phyloP scores from a whole-genome alignment of 2,888 invertebrate species.

The Dicycla oo region DNA sequence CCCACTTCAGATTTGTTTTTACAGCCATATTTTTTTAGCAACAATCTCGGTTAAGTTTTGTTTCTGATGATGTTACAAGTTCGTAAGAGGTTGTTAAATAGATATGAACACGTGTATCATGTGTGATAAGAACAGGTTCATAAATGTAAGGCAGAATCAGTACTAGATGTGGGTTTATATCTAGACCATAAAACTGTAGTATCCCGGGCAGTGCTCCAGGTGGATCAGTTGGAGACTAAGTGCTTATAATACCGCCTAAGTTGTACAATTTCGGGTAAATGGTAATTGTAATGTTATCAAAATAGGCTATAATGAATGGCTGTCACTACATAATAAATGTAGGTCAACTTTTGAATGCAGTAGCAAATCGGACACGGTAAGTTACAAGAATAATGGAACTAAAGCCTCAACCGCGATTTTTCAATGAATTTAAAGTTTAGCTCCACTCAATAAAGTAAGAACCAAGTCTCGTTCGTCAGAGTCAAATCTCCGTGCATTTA shows the following conservation, averaged over 20 bases:
- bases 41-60: constrained; percentile 40
- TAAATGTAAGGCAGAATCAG: constrained; percentile 17
- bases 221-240: constrained; percentile 18
- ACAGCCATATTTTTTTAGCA: constrained; percentile 58
- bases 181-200: constrained; percentile 33
- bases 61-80: constrained; percentile 39
- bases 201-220: not conserved
- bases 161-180: constrained; percentile 31
- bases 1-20: constrained; percentile 67
- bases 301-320: not conserved
- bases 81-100: constrained; percentile 28
- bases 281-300: constrained; percentile 12
- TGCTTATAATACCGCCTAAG: constrained; percentile 19
- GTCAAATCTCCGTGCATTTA: constrained; percentile 55
- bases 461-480: constrained; percentile 52
- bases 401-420: constrained; percentile 36
- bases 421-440: constrained; percentile 45
- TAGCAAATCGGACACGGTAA: constrained; percentile 3
- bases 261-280: constrained; percentile 19
- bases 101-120: constrained; percentile 7
- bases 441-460: constrained; percentile 51
- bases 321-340: not conserved
- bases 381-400: constrained; percentile 10
- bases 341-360: constrained; percentile 5
- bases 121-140: constrained; percentile 12